These are phyloP conservation scores for Chaetodon trifascialis DNA, from an alignment of 2,113 vertebrate species.

Conservation along the genomic window DNA sequence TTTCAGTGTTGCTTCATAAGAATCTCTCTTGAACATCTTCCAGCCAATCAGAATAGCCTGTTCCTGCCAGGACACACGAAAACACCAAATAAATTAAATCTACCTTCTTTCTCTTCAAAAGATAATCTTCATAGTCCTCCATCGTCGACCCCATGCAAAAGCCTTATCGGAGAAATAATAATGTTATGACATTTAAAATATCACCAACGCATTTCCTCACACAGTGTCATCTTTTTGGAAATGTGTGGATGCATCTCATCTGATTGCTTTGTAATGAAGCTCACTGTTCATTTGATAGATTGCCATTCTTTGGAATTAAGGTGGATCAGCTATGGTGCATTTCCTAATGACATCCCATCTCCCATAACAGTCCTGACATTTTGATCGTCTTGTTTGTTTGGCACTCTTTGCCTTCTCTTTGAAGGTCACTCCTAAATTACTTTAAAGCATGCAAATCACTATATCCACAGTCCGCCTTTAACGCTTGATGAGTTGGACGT, in stretches of 20 bases:
- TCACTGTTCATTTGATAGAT: conserved; percentile 43
- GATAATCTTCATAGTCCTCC: conserved; percentile 12
- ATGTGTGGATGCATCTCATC: conserved; percentile 49
- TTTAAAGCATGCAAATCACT: conserved; percentile 83
- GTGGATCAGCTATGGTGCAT: conserved; percentile 66
- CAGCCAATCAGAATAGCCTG: not conserved
- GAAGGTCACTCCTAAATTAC: conserved; percentile 86
- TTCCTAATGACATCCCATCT: conserved; percentile 70
- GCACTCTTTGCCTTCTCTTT: conserved; percentile 73
- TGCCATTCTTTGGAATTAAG: conserved; percentile 66
- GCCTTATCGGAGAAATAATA: conserved; percentile 46
- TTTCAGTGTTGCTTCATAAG: not conserved
- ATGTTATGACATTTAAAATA: conserved; percentile 75
- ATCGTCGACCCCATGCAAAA: not conserved
- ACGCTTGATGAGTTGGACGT: conserved; percentile 31
- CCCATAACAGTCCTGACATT: conserved; percentile 83
- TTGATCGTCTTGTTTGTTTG: conserved; percentile 81
- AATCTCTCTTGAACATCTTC: not conserved
- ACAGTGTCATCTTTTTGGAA: conserved; percentile 45
- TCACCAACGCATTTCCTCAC: conserved; percentile 27
- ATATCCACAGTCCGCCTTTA: conserved; percentile 56
- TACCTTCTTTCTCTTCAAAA: not conserved
- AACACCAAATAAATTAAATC: not conserved
- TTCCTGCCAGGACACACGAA: not conserved
- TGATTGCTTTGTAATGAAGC: conserved; percentile 66